These are phyloP conservation scores for Campylorhamphus procurvoides DNA, from an alignment of 2,113 vertebrate species.

Conservation along the genomic window DNA sequence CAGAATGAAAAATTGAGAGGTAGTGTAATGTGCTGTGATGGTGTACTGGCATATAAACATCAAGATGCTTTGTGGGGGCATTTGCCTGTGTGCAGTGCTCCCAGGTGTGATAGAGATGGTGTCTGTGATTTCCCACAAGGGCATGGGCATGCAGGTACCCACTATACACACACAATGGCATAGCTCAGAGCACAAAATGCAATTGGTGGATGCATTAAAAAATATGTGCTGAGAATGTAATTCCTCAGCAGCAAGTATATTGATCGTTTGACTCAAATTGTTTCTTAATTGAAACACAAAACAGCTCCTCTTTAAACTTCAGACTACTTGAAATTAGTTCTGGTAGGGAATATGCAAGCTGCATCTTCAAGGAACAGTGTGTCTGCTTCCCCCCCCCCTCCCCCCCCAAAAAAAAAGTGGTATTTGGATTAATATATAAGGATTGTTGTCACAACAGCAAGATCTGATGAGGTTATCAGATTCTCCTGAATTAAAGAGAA, in stretches of 20 bases:
- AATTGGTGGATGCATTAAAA: neutral
- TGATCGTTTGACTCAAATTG: neutral
- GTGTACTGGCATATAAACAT: neutral
- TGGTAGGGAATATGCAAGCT: neutral
- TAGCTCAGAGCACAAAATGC: neutral
- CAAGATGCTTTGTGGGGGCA: neutral
- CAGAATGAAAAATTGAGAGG: neutral
- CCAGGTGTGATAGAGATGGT: fast-evolving
- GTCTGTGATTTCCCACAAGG: neutral
- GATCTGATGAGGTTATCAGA: neutral
- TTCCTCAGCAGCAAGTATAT: neutral
- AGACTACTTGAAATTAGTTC: neutral
- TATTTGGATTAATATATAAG: neutral
- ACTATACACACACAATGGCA: fast-evolving
- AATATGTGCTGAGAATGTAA: neutral
- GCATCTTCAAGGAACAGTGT: neutral
- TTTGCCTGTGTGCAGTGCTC: neutral
- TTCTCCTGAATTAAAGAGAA: neutral
- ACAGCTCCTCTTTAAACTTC: neutral
- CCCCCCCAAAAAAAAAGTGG: too few species aligned
- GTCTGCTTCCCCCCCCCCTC: neutral
- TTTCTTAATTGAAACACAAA: constrained; percentile 16
- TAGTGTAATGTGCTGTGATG: neutral
- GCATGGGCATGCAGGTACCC: neutral
- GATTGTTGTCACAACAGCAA: neutral